phyloP scores from a whole-genome alignment of 2,888 invertebrate genomes.

The Silvanus unidentatus region DNA sequence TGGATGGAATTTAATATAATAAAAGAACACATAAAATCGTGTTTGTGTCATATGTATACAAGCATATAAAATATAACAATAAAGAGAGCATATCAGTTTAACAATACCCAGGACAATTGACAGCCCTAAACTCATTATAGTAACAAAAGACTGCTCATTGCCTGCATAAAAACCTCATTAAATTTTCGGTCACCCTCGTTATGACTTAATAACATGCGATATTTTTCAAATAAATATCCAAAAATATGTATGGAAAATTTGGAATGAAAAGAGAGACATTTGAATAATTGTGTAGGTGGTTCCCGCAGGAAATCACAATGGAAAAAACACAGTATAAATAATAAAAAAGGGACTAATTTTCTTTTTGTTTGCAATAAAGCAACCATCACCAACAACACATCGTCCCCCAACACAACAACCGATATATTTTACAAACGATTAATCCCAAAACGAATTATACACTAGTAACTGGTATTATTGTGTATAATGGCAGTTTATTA shows the following conservation, averaged over 20 bases:
- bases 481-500: slow-evolving; percentile 42
- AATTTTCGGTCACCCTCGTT: slow-evolving; percentile 40
- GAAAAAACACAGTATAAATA: too few species aligned
- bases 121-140: slow-evolving; percentile 47
- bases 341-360: too few species aligned
- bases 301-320: too few species aligned
- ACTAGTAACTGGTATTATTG: slow-evolving; percentile 9
- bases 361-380: too few species aligned
- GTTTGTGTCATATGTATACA: slow-evolving; percentile 10
- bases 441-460: slow-evolving; percentile 39
- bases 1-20: too few species aligned
- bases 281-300: too few species aligned
- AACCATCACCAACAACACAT: too few species aligned
- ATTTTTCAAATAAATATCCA: too few species aligned
- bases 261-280: too few species aligned
- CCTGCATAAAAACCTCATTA: slow-evolving; percentile 49
- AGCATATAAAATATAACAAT: slow-evolving; percentile 13
- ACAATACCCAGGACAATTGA: slow-evolving; percentile 44
- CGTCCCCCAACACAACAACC: too few species aligned
- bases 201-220: slow-evolving; percentile 40
- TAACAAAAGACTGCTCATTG: slow-evolving; percentile 47
- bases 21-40: not conserved
- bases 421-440: slow-evolving; percentile 46
- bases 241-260: too few species aligned
- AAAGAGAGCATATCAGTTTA: slow-evolving; percentile 11